Percentiles rank a stretch among this genome's conserved stretches.
phyloP scores from a whole-genome alignment of 1,140 invertebrate species.

The Stenopsyche tienmushanensis region DNA sequence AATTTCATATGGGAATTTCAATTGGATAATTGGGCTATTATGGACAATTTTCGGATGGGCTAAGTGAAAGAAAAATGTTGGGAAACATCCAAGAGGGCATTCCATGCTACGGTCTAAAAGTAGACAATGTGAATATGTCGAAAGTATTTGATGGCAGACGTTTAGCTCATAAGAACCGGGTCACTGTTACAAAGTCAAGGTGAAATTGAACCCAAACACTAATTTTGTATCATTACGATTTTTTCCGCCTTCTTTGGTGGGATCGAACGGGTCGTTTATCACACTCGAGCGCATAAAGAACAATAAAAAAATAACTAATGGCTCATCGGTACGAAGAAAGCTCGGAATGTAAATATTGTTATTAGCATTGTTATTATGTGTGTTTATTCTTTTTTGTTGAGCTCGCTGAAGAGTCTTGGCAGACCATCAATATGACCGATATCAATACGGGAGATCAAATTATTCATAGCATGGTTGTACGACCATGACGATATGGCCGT shows the following conservation, averaged over 20 bases:
- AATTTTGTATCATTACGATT: conserved; percentile 30
- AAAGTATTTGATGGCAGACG: no score
- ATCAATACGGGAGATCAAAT: conserved; percentile 24
- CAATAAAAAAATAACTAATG: conserved; percentile 24
- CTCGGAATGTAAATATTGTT: conserved; percentile 28
- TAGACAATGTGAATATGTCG: no score
- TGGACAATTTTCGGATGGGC: no score
- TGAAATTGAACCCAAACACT: conserved; percentile 11
- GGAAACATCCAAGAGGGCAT: no score
- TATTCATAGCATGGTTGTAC: conserved; percentile 22
- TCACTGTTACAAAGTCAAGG: conserved; percentile 5
- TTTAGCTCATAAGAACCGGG: conserved; percentile 7
- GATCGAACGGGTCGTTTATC: background rate
- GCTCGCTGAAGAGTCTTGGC: conserved; percentile 21
- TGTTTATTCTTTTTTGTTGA: conserved; percentile 8
- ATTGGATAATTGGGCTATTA: no score
- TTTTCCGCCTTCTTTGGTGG: background rate
- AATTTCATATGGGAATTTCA: no score
- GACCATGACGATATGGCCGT: conserved; percentile 6
- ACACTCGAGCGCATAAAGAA: background rate
- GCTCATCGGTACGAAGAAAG: conserved; percentile 22
- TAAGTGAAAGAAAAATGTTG: no score
- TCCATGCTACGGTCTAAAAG: no score
- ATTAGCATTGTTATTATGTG: conserved; percentile 13
- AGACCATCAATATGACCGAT: conserved; percentile 27